A percentile compares a stretch with the other conserved stretches of the same genome.
Conservation (phyloP, 1,140 invertebrate species). For the Pachyrhynchus sulphureomaculatus region DNA sequence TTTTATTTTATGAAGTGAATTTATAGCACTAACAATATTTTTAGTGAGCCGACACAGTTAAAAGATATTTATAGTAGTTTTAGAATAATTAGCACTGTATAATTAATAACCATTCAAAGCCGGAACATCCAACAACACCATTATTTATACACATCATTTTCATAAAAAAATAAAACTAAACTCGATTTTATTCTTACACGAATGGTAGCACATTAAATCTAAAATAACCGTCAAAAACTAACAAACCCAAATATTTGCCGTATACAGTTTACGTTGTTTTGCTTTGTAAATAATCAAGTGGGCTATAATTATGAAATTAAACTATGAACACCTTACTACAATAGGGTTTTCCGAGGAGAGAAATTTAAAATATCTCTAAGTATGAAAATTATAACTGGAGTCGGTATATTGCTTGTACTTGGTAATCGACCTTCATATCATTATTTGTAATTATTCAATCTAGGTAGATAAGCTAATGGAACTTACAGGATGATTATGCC, state of each 20-base stretch:
- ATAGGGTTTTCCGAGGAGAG: slow-evolving; percentile 17
- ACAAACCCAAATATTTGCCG: slow-evolving; percentile 5
- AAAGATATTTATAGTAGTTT: no score
- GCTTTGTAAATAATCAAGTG: slow-evolving; percentile 19
- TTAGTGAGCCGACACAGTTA: no score
- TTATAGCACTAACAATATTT: no score
- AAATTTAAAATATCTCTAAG: slow-evolving; percentile 10
- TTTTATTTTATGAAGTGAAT: no score
- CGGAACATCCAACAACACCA: no score
- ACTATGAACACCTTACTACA: slow-evolving; percentile 1
- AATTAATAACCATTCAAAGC: no score
- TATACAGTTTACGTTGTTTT: slow-evolving; percentile 23
- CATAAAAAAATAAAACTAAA: no score
- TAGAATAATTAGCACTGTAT: no score
- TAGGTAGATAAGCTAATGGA: slow-evolving; percentile 35
- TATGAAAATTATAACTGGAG: slow-evolving; percentile 6
- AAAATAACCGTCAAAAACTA: neutral
- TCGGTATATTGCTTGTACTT: slow-evolving; percentile 4
- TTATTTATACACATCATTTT: no score
- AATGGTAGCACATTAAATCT: neutral
- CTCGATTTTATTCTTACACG: no score
- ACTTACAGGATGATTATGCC: slow-evolving; percentile 14
- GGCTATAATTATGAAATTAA: slow-evolving; percentile 13
- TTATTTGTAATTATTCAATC: slow-evolving; percentile 37
- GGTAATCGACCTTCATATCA: slow-evolving; percentile 18